Percentiles rank a stretch among this genome's conserved stretches.
These are phyloP conservation scores for Spheniscus humboldti DNA, from an alignment of 2,797 vertebrate species.

Conservation along the genomic window DNA sequence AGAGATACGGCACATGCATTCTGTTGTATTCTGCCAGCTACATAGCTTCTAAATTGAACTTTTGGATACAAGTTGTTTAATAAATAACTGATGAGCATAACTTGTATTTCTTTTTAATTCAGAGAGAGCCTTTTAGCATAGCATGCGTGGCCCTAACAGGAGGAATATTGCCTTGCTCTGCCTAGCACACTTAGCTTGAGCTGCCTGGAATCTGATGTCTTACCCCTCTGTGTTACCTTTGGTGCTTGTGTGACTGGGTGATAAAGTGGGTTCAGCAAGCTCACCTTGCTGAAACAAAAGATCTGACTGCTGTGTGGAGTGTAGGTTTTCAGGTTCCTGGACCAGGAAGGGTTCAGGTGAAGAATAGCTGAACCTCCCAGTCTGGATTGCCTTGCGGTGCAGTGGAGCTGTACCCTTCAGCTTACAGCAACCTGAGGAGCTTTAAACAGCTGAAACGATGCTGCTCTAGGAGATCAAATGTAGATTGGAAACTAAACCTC, in stretches of 20 bases:
- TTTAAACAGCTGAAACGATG: background rate
- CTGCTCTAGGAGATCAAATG: background rate
- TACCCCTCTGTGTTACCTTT: background rate
- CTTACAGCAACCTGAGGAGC: background rate
- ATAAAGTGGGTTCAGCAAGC: background rate
- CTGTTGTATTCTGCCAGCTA: background rate
- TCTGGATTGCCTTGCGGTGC: accelerated
- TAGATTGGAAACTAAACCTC: background rate
- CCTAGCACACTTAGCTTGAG: background rate
- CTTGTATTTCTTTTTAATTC: background rate
- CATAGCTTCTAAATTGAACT: background rate
- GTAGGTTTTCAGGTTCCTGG: background rate
- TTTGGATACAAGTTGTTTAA: background rate
- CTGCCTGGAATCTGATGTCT: background rate
- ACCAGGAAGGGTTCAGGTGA: background rate
- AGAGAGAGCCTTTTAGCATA: background rate
- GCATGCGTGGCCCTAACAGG: background rate
- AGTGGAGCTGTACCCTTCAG: background rate
- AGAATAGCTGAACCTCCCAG: background rate
- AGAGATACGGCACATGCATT: background rate
- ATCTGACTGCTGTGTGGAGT: background rate
- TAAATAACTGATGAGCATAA: background rate
- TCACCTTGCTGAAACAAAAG: background rate
- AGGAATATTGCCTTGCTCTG: background rate
- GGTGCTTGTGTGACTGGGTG: background rate